Evolutionary conservation across 1,140 invertebrate genomes (phyloP), one percentile per base, ranked within the genome.

Genomic region (Anoplolepis gracilipes): DNA sequence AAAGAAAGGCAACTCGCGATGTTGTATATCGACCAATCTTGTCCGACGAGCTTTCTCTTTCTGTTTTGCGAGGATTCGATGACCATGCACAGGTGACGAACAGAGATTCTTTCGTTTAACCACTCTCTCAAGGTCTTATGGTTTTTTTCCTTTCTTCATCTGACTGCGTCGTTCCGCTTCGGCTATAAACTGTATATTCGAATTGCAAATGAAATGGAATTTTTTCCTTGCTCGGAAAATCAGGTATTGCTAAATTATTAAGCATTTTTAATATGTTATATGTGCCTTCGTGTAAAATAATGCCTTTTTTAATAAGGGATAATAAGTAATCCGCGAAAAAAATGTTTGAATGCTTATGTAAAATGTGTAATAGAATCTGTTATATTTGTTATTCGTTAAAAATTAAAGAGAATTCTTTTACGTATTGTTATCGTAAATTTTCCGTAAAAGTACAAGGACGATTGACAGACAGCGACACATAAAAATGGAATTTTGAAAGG

Each of bases 31-130:
- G 86, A 86, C 73, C 86, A 85, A 75, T 22, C 46, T 79, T 88
- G 87, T 85, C 75, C 49, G 55, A 57, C 62, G 64, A 49, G 79
- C 86, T 88, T 87, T 88, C 86, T 88, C 86, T 59, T 77, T 25
- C 13, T 8, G 39, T n/a, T 3, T 25, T 30, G 61, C n/a, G 10
- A 55, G 46, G 16, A 84, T 57, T 55, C 39, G 30, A 61, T 59
- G 53, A 85, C 30, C 30, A 30, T 39, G 46, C 46, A 55, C 42
- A 39, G 46, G 16, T 79, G 30, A 53, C 46, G 22, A 69, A 69
- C 16, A 69, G 39, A 65, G 61, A n/a, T 33, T 79, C 57, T 78
- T 57, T 79, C 33, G 22, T 78, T 39, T 42, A 79, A 22, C 19
- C n/a, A 36, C 4, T 16, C 30, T 62, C 22, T 25, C 86, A 69